Conservation (phyloP, 1,140 invertebrate genomes). For the Euura saliciscinereae region DNA sequence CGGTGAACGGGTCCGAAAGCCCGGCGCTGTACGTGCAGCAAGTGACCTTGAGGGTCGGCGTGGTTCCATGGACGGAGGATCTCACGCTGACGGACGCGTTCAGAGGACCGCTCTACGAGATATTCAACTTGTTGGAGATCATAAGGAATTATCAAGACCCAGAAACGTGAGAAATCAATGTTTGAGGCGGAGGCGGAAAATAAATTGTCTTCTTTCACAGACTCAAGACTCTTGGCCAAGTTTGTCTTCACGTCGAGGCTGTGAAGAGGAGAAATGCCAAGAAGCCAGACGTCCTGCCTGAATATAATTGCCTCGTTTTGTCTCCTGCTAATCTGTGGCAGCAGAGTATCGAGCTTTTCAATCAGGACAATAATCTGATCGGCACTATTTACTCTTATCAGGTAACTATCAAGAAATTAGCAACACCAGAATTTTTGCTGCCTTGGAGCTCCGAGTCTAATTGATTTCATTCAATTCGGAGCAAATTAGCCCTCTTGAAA, state of each 20-base stretch:
- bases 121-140: constrained; percentile 85
- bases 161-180: constrained; percentile 67
- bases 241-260: constrained; percentile 87
- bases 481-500: too few relatives aligned
- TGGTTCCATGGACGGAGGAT: constrained; percentile 84
- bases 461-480: too few relatives aligned
- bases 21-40: constrained; percentile 85
- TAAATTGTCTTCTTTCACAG: constrained; percentile 49
- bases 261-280: constrained; percentile 68
- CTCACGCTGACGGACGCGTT: constrained; percentile 87
- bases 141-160: constrained; percentile 83
- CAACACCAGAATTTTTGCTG: background rate
- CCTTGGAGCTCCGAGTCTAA: too few relatives aligned
- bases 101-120: constrained; percentile 83
- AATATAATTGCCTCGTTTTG: constrained; percentile 90
- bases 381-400: constrained; percentile 83
- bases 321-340: constrained; percentile 95
- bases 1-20: constrained; percentile 54
- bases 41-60: constrained; percentile 72
- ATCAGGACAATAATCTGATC: constrained; percentile 77
- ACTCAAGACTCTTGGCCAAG: constrained; percentile 73
- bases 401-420: constrained; percentile 57
- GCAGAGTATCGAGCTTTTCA: constrained; percentile 78
- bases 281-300: constrained; percentile 73
- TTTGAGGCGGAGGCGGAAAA: background rate